Evolutionary conservation across 2,888 invertebrate genomes (phyloP), one percentile per base, ranked within the genome.

Genomic region (Melieria crassipennis): DNA sequence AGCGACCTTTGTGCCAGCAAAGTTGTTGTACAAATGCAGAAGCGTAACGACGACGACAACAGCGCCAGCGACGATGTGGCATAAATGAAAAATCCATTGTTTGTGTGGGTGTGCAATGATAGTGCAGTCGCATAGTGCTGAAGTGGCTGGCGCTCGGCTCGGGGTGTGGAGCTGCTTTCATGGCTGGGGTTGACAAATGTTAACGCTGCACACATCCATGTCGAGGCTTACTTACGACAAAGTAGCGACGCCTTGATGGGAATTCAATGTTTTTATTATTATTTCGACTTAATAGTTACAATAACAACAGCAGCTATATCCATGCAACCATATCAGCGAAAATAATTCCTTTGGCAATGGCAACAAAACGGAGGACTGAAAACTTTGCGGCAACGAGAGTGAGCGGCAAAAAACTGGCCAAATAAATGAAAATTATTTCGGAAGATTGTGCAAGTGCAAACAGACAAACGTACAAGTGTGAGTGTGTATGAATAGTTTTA

Each of bases 211-310:
- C 30, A 48, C 60, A 67, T 67, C 60, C 58, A 60, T 58, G 50
- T 67, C 50, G 57, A 48, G 46, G 48, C 46, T 47, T 67, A 67
- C 30, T 30, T 30, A 30, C 30, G 30, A 30, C 67, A 67, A 67
- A 67, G 60, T 61, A 42, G 30, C 6, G 50, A 61, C 46, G 45
- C 65, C 64, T 72, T 72, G 72, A 72, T 72, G 72, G 72, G 65
- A 72, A 69, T 72, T 72, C 72, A 64, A 69, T 72, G 72, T 72
- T 69, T 60, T 61, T 48, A 64, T 60, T 62, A 56, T 52, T 72
- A 57, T 30, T 42, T 16, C 10, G n/a, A 42, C 11, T 4, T 16
- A 58, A 58, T 58, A 6, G 43, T 11, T 58, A 5, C 11, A 30
- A 57, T 13, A 10, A 30, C 42, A 30, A 5, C 16, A 57, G 7